Percentiles rank a stretch among this genome's conserved stretches.
These are phyloP conservation scores for Coryphaenoides rupestris DNA, from an alignment of 2,113 vertebrate genomes.

Conservation along the genomic window DNA sequence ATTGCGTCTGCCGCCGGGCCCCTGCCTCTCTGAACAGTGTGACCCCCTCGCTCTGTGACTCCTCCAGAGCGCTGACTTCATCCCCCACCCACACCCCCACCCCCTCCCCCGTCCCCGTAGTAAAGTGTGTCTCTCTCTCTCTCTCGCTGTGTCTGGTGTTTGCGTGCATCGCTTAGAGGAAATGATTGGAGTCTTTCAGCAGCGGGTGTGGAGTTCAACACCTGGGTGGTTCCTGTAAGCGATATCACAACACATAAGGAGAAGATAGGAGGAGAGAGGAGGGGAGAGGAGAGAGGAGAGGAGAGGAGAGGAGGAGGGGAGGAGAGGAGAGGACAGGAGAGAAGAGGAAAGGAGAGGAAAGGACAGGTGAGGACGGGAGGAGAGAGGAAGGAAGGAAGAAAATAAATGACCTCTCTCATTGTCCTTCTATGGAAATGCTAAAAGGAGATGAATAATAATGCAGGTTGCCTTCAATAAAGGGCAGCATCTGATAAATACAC, in stretches of 20 bases:
- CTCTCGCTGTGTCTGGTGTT: conserved; percentile 42
- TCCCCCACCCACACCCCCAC: conserved; percentile 13
- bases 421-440: conserved; percentile 47
- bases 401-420: conserved; percentile 20
- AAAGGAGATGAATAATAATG: conserved; percentile 29
- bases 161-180: no score
- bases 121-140: conserved; percentile 49
- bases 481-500: conserved; percentile 59
- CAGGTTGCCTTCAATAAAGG: conserved; percentile 57
- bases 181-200: no score
- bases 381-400: background rate
- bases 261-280: no score
- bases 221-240: conserved; percentile 49
- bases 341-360: conserved; percentile 27
- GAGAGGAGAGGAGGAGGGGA: no score
- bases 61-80: conserved; percentile 55
- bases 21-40: conserved; percentile 30
- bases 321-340: no score
- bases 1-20: conserved; percentile 21
- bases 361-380: background rate
- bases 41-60: conserved; percentile 48
- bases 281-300: no score
- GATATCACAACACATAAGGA: conserved; percentile 48
- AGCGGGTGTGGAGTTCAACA: conserved; percentile 66
- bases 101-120: conserved; percentile 39